Base-by-base conservation (phyloP, 2,888 invertebrate species). In the Temnothorax ravouxi region DNA sequence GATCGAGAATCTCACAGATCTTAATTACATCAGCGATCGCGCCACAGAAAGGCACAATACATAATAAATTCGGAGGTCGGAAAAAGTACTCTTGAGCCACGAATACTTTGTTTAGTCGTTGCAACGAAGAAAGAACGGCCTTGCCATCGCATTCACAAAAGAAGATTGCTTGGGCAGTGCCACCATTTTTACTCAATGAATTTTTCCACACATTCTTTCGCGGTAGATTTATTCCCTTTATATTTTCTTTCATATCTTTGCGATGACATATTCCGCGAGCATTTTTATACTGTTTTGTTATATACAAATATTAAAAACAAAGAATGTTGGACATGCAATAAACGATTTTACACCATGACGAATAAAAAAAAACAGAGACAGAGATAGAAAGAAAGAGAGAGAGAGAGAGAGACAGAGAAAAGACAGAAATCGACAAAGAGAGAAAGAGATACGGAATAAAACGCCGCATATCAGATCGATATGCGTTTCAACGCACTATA, bases 161-260 rank as follows among this genome's bases (percentile, higher is more conserved):
- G 74, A 44, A 69, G 29, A 77, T 62, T 62, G 50, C 67, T 29
- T 34, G 11, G 25, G 13, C 15, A 52, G 25, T 69, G 56, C 25
- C 8, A 52, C 2, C 59, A 47, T 21, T 64, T 75, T 83, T 80
- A 83, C 15, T n/a, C 75, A 50, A 83, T 86, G 64, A 86, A 75
- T 86, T 75, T 75, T 67, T 9, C 15, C 54, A 61, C 61, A 76
- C 29, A 44, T 44, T 66, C 34, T 18, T 50, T 29, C 25, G n/a
- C 13, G 6, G 61, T 64, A 41, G 29, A 18, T 80, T 86, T 74
- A 74, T 79, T 50, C 47, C n/a, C 21, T 47, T 13, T 67, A 21
- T 69, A 34, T 69, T 77, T 61, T 47, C 62, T 79, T 47, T 72
- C n/a, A 66, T 18, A n/a, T 29, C 8, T 66, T 5, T 38, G 15